A percentile compares a stretch with the other conserved stretches of the same genome.
phyloP scores from a whole-genome alignment of 2,797 vertebrate genomes.

The Pygocentrus nattereri region DNA sequence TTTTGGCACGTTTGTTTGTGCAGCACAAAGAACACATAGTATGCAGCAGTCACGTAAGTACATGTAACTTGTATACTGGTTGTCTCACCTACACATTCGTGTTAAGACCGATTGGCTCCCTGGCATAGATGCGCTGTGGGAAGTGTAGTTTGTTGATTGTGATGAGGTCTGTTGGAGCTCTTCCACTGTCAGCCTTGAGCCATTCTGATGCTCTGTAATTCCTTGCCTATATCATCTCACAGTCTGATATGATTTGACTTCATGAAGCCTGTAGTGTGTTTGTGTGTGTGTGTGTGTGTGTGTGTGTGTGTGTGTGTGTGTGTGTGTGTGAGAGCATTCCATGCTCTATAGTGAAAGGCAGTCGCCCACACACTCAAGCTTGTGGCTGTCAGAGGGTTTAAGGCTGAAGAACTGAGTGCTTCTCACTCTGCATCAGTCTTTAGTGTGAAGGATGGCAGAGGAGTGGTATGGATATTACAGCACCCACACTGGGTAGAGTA shows the following conservation, averaged over 20 bases:
- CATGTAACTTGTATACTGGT: background rate
- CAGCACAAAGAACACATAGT: background rate
- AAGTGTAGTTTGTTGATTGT: constrained; percentile 26
- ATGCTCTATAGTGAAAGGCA: constrained; percentile 10
- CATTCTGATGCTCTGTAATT: constrained; percentile 25
- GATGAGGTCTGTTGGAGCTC: background rate
- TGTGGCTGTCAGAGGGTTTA: constrained; percentile 15
- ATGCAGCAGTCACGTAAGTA: background rate
- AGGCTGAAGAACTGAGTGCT: constrained; percentile 9
- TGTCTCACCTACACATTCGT: constrained; percentile 29
- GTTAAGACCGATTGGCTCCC: constrained; percentile 23
- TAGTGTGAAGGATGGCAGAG: background rate
- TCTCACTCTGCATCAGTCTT: constrained; percentile 20
- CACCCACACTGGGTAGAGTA: background rate
- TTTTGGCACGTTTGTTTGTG: background rate
- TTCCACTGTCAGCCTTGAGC: constrained; percentile 31
- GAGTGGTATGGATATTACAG: background rate
- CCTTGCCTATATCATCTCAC: constrained; percentile 37
- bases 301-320: background rate
- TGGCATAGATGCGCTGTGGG: constrained; percentile 43
- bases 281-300: constrained; percentile 6
- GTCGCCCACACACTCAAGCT: constrained; percentile 25
- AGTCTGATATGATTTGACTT: constrained; percentile 37
- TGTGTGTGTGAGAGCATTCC: background rate
- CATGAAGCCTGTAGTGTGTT: constrained; percentile 15